phyloP scores from a whole-genome alignment of 2,888 invertebrate species.

The Calameuta pallipes region DNA sequence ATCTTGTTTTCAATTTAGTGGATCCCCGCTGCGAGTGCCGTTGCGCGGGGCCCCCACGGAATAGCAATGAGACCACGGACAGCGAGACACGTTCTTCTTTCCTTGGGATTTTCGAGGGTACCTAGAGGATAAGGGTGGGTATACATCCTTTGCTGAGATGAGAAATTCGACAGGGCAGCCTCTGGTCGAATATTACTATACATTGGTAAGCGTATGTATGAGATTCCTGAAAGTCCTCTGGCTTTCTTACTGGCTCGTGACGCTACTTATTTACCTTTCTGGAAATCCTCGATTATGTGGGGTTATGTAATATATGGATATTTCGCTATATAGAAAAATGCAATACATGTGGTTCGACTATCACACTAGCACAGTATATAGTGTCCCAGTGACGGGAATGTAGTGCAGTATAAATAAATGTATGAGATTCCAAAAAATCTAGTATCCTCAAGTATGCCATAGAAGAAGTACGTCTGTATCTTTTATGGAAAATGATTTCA shows the following conservation, averaged over 20 bases:
- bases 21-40: conserved; percentile 57
- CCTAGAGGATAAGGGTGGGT: not conserved
- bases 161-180: not conserved
- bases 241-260: not conserved
- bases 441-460: not conserved
- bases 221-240: not conserved
- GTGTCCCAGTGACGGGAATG: not conserved
- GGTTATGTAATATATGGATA: not conserved
- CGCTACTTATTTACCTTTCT: not conserved
- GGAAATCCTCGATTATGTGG: not conserved
- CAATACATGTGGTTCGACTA: not conserved
- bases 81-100: conserved; percentile 17
- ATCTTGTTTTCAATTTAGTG: conserved; percentile 65
- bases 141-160: not conserved
- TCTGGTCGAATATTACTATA: not conserved
- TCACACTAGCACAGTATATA: not conserved
- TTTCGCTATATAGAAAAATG: not conserved
- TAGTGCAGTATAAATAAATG: not conserved
- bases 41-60: conserved; percentile 47
- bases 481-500: not conserved
- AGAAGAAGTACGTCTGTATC: not conserved
- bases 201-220: not conserved
- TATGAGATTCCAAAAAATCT: not conserved
- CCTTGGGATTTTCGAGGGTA: not conserved
- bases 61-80: conserved; percentile 54